phyloP scores from a whole-genome alignment of 2,113 vertebrate species.

The Edolisoma coerulescens region DNA sequence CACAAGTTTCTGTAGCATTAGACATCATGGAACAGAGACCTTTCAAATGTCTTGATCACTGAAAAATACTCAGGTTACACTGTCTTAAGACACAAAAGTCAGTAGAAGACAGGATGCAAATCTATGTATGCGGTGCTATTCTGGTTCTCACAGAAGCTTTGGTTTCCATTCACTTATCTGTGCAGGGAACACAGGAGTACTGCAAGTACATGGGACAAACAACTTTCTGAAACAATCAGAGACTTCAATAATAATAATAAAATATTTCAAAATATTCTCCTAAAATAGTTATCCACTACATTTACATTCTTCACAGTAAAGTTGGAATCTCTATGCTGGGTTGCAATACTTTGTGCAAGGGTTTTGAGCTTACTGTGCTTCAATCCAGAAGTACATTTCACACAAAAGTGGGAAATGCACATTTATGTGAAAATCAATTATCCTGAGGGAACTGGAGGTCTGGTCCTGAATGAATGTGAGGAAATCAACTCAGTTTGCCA shows the following conservation, averaged over 20 bases:
- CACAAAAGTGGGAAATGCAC: neutral
- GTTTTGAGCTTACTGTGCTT: slow-evolving; percentile 4
- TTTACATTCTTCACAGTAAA: neutral
- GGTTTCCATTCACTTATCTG: neutral
- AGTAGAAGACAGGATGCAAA: neutral
- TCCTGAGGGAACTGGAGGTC: slow-evolving; percentile 39
- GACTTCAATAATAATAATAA: neutral
- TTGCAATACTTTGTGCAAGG: neutral
- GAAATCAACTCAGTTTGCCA: slow-evolving; percentile 30
- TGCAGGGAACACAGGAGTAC: neutral
- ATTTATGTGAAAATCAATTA: slow-evolving; percentile 67
- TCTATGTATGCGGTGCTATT: neutral
- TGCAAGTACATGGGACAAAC: neutral
- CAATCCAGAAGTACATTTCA: neutral
- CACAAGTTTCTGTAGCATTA: neutral
- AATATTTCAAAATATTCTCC: neutral
- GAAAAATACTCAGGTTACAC: neutral
- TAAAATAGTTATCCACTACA: slow-evolving; percentile 4
- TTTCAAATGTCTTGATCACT: neutral
- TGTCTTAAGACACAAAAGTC: neutral
- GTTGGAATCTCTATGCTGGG: neutral
- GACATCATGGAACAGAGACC: neutral
- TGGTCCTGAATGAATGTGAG: slow-evolving; percentile 42
- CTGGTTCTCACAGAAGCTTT: neutral
- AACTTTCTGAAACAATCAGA: neutral